Evolutionary conservation across 2,888 invertebrate genomes (phyloP).

Genomic region (Elegia similella): DNA sequence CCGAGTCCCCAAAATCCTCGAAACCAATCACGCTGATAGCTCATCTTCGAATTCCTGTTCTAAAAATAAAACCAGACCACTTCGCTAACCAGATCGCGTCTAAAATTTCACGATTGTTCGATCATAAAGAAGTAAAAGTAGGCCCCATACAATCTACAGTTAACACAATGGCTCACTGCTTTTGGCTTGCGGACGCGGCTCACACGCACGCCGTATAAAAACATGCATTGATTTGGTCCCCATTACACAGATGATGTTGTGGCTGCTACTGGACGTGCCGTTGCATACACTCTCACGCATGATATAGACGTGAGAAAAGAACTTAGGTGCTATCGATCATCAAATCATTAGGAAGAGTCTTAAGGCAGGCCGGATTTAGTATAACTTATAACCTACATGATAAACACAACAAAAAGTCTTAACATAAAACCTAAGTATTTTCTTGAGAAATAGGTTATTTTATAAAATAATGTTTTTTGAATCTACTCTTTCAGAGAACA

Average conservation of each 20-base stretch:
- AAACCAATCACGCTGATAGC: too few species aligned
- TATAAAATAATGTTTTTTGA: too few species aligned
- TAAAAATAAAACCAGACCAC: not conserved
- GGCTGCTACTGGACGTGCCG: not conserved
- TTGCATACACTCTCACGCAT: not conserved
- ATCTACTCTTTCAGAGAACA: too few species aligned
- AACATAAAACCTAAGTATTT: too few species aligned
- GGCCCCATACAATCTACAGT: slow-evolving; percentile 9
- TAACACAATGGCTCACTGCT: slow-evolving; percentile 17
- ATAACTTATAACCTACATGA: too few species aligned
- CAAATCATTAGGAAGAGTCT: too few species aligned
- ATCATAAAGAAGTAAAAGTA: slow-evolving; percentile 5
- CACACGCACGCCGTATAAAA: slow-evolving; percentile 7
- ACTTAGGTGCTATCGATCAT: too few species aligned
- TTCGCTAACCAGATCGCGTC: not conserved
- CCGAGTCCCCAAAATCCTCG: too few species aligned
- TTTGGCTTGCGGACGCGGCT: slow-evolving; percentile 1
- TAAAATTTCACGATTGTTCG: not conserved
- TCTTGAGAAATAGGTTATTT: too few species aligned
- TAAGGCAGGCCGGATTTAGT: too few species aligned
- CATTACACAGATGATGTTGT: not conserved
- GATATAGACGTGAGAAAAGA: not conserved
- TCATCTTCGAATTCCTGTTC: not conserved
- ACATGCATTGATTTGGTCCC: slow-evolving; percentile 11
- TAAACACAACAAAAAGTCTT: too few species aligned